These are phyloP conservation scores for Xyrauchen texanus DNA, from an alignment of 2,113 vertebrate genomes.

Conservation along the genomic window DNA sequence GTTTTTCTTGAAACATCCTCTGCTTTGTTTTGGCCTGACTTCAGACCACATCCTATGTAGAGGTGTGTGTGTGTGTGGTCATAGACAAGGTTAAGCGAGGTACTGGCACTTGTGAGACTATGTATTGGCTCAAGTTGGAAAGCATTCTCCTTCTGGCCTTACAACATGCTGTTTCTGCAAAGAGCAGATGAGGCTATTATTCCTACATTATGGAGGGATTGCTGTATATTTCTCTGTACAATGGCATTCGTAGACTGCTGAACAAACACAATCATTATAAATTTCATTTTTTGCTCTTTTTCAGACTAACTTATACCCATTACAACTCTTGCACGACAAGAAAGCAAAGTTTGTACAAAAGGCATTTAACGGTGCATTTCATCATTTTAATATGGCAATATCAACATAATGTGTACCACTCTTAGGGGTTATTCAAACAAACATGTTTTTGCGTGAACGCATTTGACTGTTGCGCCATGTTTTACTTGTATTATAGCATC, in stretches of 20 bases:
- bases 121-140: conserved; percentile 16
- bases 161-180: conserved; percentile 29
- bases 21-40: conserved; percentile 43
- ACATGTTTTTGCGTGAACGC: too few species aligned
- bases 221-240: background rate
- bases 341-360: too few species aligned
- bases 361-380: too few species aligned
- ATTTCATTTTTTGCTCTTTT: too few species aligned
- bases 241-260: background rate
- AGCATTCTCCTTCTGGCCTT: background rate
- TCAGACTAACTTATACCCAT: too few species aligned
- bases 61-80: conserved; percentile 33
- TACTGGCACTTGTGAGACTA: conserved; percentile 4
- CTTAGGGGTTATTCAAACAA: too few species aligned
- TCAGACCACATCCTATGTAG: conserved; percentile 36
- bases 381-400: too few species aligned
- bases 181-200: conserved; percentile 5
- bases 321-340: too few species aligned
- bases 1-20: conserved; percentile 30
- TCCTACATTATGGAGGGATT: conserved; percentile 6
- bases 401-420: too few species aligned
- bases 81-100: conserved; percentile 19
- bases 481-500: too few species aligned
- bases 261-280: background rate
- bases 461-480: too few species aligned